Base-by-base conservation (phyloP, 2,888 invertebrate genomes). In the Philhelius pedissequus region DNA sequence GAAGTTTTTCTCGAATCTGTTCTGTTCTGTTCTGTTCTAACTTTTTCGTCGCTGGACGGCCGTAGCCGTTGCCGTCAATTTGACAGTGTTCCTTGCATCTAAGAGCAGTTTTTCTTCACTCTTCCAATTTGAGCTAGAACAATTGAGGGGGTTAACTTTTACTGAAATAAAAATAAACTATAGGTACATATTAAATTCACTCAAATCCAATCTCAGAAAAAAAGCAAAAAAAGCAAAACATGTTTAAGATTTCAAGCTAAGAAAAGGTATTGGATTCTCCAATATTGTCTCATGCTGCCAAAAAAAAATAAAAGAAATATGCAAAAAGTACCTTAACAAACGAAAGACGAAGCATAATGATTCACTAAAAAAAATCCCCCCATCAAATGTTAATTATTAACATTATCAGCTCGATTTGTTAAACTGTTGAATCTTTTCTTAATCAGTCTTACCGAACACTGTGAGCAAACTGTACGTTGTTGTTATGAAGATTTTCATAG, bases 361-460 rank as follows among this genome's bases (percentile, higher is more conserved):
- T 43, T 64, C 32, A 20, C n/a, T 8, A 4, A 45, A 32, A 64
- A 62, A 64, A 30, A 15, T 7, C 18, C 48, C 64, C 64, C 32
- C 7, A 48, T 4, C 20, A 8, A 25, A 64, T 22, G 11, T 18
- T 18, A 20, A 32, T 48, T 7, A n/a, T 48, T 20, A 13, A 6
- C 5, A 22, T 48, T 40, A 22, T 45, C 25, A 27, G 3, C 4
- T n/a, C 30, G 64, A 13, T 43, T 27, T 0, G 15, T 27, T 15
- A 60, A 48, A 7, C 27, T 54, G 25, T 18, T 69, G 15, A 20
- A 7, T 7, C 7, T 7, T 13, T 25, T 30, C 11, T 35, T 22
- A 38, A 15, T 77, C 64, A 62, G 60, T 76, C 50, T 52, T 9
- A 69, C n/a, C 32, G 32, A 15, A 43, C 4, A 27, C 54, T 52